Percentiles rank a stretch among this genome's conserved stretches.
These are phyloP conservation scores for Caradrina kadenii DNA, from an alignment of 2,888 invertebrate genomes.

Conservation along the genomic window DNA sequence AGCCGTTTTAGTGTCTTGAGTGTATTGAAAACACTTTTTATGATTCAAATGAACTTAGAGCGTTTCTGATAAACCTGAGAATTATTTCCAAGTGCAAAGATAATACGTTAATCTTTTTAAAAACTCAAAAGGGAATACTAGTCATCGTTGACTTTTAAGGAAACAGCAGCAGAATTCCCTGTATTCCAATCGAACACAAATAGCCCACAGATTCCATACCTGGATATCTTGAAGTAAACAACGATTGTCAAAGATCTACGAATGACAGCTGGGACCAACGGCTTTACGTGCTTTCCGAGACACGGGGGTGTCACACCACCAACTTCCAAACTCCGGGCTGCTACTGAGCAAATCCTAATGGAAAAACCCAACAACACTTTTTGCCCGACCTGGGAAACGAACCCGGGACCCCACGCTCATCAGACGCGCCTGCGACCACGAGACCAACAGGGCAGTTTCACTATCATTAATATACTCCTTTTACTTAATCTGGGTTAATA, in stretches of 20 bases:
- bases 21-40: slow-evolving; percentile 4
- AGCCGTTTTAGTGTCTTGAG: slow-evolving; percentile 21
- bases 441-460: no score
- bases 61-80: background rate
- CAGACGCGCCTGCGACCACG: no score
- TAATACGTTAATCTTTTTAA: background rate
- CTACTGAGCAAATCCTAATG: no score
- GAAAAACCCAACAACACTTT: no score
- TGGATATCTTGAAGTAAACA: slow-evolving; percentile 23
- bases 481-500: background rate
- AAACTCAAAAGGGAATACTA: slow-evolving; percentile 15
- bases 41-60: background rate
- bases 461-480: no score
- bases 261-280: no score
- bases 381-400: no score
- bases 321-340: no score
- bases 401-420: no score
- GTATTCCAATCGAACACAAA: slow-evolving; percentile 9
- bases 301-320: no score
- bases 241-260: no score
- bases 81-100: background rate
- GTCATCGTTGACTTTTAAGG: slow-evolving; percentile 22
- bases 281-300: no score
- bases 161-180: slow-evolving; percentile 10
- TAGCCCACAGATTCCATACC: slow-evolving; percentile 10